These are phyloP conservation scores for Drosophila borborema DNA, from an alignment of 2,888 invertebrate species.

Conservation along the genomic window DNA sequence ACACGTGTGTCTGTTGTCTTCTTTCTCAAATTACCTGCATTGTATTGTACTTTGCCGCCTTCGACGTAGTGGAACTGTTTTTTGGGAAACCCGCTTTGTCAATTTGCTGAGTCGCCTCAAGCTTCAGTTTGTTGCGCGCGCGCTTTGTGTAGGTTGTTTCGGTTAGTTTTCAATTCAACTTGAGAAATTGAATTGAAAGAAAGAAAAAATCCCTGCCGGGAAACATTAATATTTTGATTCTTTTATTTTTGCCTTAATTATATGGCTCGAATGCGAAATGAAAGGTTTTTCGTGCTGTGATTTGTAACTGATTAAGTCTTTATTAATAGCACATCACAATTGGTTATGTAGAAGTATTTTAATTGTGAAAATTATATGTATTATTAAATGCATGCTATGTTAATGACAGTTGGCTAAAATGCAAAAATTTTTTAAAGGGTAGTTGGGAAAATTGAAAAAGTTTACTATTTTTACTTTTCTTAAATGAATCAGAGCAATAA, in stretches of 20 bases:
- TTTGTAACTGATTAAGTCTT: conserved; percentile 41
- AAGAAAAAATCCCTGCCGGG: conserved; percentile 41
- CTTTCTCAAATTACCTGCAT: conserved; percentile 45
- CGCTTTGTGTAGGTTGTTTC: conserved; percentile 36
- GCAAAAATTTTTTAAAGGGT: neutral
- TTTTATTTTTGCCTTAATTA: conserved; percentile 49
- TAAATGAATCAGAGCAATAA: conserved; percentile 4
- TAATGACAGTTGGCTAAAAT: conserved; percentile 15
- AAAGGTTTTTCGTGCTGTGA: conserved; percentile 39
- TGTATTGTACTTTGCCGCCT: conserved; percentile 33
- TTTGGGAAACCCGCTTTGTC: conserved; percentile 67
- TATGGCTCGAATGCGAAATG: conserved; percentile 30
- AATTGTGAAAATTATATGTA: conserved; percentile 23
- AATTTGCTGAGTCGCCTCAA: conserved; percentile 48
- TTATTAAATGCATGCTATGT: conserved; percentile 13
- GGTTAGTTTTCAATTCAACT: conserved; percentile 19
- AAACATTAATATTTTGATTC: conserved; percentile 13
- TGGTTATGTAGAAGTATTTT: conserved; percentile 9
- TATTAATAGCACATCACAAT: conserved; percentile 47
- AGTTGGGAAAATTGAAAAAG: conserved; percentile 8
- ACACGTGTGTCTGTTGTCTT: conserved; percentile 33
- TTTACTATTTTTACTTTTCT: neutral
- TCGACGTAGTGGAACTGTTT: conserved; percentile 26
- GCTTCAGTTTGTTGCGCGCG: conserved; percentile 37
- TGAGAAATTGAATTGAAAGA: neutral